phyloP scores from a whole-genome alignment of 1,140 invertebrate genomes.

The Pseudoatta argentina region DNA sequence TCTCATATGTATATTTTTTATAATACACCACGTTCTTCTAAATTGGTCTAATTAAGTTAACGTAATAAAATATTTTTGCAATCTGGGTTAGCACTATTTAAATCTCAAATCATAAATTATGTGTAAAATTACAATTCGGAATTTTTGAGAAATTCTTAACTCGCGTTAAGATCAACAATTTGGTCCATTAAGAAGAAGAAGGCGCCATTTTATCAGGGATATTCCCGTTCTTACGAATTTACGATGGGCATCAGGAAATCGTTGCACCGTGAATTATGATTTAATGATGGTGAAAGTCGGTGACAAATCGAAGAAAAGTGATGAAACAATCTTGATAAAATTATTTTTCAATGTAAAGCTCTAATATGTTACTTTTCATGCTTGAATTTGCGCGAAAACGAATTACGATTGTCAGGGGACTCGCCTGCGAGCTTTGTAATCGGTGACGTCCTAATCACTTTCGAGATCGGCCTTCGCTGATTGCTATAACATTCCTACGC shows the following conservation, averaged over 20 bases:
- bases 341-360: conserved; percentile 25
- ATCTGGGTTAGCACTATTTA: neutral
- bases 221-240: conserved; percentile 36
- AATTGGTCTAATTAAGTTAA: neutral
- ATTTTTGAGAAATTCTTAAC: neutral
- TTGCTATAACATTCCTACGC: conserved; percentile 25
- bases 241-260: conserved; percentile 30
- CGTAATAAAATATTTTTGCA: neutral
- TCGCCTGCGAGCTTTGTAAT: neutral
- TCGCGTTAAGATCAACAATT: neutral
- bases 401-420: neutral
- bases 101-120: neutral
- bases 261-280: conserved; percentile 71
- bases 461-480: conserved; percentile 13
- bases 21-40: neutral
- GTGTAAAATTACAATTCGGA: neutral
- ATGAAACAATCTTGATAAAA: conserved; percentile 27
- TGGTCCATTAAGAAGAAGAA: neutral
- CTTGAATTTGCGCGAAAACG: neutral
- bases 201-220: neutral
- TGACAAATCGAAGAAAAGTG: neutral
- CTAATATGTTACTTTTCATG: conserved; percentile 1
- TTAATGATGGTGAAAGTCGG: conserved; percentile 65
- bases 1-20: neutral
- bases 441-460: neutral